A percentile compares a stretch with the other conserved stretches of the same genome.
These are phyloP conservation scores for Sylvicola cinctus DNA, from an alignment of 2,888 invertebrate species.

Conservation along the genomic window DNA sequence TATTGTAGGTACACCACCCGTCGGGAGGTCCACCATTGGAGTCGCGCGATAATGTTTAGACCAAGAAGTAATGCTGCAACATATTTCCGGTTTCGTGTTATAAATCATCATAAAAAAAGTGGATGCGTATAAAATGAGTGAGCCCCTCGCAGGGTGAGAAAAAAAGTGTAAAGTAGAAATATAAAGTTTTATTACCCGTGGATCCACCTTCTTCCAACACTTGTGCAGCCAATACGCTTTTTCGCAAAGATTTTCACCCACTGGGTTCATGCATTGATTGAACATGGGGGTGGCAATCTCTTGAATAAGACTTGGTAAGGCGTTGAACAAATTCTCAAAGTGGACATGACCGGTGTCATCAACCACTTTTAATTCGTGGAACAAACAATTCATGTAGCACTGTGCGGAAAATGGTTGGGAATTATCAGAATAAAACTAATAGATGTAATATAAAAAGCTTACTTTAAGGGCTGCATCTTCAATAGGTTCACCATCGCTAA, in stretches of 20 bases:
- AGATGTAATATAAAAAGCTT: neutral
- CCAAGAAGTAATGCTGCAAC: no score
- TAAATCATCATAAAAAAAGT: no score
- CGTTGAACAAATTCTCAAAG: conserved; percentile 16
- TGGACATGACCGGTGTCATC: conserved; percentile 23
- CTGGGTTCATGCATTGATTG: conserved; percentile 17
- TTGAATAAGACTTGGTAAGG: conserved; percentile 15
- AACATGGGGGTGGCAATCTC: conserved; percentile 17
- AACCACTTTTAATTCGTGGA: conserved; percentile 21
- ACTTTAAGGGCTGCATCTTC: conserved; percentile 19
- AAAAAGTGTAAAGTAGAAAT: no score
- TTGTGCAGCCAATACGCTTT: conserved; percentile 25
- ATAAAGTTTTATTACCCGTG: conserved; percentile 13
- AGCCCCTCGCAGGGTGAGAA: no score
- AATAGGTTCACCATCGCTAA: conserved; percentile 23
- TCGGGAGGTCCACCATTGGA: no score
- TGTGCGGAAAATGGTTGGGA: no score
- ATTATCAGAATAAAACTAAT: neutral
- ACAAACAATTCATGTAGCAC: conserved; percentile 25
- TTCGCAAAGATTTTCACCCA: conserved; percentile 20
- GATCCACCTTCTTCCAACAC: conserved; percentile 17
- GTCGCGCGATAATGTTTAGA: no score
- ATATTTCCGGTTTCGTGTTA: no score
- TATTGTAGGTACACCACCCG: no score
- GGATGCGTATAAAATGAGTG: no score